phyloP scores from a whole-genome alignment of 2,113 vertebrate genomes.

The Anoplopoma fimbria region DNA sequence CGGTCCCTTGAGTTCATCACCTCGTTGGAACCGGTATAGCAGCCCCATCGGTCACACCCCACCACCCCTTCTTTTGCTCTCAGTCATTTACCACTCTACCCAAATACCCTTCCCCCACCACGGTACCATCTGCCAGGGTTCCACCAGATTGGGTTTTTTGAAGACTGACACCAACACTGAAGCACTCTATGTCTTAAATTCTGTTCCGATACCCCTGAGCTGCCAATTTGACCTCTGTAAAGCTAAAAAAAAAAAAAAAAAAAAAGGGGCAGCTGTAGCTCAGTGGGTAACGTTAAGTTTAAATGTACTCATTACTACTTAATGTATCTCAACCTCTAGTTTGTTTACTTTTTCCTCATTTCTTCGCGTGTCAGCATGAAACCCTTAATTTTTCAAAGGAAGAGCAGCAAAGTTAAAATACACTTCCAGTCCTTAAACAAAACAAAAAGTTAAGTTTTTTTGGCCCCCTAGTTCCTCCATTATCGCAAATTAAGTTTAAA shows the following conservation, averaged over 20 bases:
- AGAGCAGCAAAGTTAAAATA: not conserved
- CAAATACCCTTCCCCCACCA: slow-evolving; percentile 22
- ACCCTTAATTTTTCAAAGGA: too few species aligned
- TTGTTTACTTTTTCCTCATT: too few species aligned
- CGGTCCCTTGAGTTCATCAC: slow-evolving; percentile 21
- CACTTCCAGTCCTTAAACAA: not conserved
- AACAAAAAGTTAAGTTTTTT: too few species aligned
- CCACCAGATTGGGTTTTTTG: slow-evolving; percentile 28
- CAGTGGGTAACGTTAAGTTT: too few species aligned
- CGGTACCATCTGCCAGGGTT: slow-evolving; percentile 53
- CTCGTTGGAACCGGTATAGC: slow-evolving; percentile 16
- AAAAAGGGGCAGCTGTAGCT: too few species aligned
- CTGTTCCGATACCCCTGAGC: not conserved
- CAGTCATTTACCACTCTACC: slow-evolving; percentile 24
- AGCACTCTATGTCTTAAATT: not conserved
- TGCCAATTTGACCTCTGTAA: not conserved
- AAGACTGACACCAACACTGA: slow-evolving; percentile 27
- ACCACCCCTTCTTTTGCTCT: slow-evolving; percentile 27
- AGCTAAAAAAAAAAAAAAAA: not conserved
- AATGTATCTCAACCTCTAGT: too few species aligned
- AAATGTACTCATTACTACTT: too few species aligned
- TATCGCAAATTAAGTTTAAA: too few species aligned
- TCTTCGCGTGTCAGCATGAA: too few species aligned
- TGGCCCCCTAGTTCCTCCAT: too few species aligned
- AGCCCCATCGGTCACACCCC: slow-evolving; percentile 30